Conservation (phyloP, 2,797 vertebrate genomes). For the Alca torda region DNA sequence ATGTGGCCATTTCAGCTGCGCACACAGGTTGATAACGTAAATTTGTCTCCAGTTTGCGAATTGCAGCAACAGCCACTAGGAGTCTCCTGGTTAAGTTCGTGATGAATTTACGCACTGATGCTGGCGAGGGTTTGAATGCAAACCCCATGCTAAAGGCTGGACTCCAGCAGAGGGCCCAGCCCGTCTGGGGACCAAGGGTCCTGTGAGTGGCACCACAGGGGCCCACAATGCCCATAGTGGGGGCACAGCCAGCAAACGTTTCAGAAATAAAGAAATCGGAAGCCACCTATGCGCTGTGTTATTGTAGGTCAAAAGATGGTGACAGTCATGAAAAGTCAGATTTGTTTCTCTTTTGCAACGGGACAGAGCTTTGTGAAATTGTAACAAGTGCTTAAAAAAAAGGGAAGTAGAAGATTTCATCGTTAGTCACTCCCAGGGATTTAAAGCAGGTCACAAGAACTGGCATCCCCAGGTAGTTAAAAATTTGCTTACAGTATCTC, state of each 20-base stretch:
- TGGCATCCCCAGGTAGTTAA: neutral
- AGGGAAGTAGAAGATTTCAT: neutral
- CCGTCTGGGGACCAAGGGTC: accelerated
- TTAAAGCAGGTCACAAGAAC: neutral
- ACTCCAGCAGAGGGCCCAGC: neutral
- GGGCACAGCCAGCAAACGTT: accelerated
- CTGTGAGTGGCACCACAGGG: neutral
- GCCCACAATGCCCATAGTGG: accelerated
- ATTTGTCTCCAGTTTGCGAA: neutral
- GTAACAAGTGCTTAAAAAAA: neutral
- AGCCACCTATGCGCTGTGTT: neutral
- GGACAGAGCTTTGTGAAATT: neutral
- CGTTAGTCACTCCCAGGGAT: neutral
- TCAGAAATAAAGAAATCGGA: neutral
- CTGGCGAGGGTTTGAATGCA: neutral
- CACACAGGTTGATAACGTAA: neutral
- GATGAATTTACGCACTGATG: neutral
- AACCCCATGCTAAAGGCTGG: neutral
- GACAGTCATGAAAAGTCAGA: neutral
- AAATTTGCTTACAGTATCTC: neutral
- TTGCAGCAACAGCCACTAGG: neutral
- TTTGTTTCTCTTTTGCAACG: neutral
- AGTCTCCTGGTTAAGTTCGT: neutral
- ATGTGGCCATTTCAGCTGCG: neutral
- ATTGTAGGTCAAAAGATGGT: neutral